Evolutionary conservation across 1,140 invertebrate species (phyloP), one percentile per base, ranked within the genome.

Genomic region (Drosophila pseudoobscura): DNA sequence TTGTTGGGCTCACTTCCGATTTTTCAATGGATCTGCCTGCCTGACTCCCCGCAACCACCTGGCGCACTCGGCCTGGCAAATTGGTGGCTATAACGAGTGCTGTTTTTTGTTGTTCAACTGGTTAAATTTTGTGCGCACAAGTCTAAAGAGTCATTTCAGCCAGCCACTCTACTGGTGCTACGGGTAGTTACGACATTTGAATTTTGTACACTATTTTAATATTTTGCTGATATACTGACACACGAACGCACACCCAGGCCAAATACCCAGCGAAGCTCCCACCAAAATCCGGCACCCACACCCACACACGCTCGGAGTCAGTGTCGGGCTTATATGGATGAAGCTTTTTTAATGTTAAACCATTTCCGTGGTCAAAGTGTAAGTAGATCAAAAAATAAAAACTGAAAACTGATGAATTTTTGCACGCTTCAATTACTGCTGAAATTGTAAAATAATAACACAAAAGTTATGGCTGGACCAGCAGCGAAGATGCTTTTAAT

Each of bases 381-480:
- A 58, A 29, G 60, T 54, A 46, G 55, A 69, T 26, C 63, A 45
- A 49, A 53, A 47, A 8, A 24, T 44, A 47, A 55, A 50, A 56
- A 43, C 9, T 24, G 41, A 59, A 15, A 49, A 39, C 46, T 54
- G 50, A 66, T 82, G 78, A 73, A 59, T 83, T 68, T 75, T 80
- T 76, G 75, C 75, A 87, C 78, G 83, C 83, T 88, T 88, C 83
- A 79, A 79, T 88, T 83, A 88, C 62, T 61, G 70, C 60, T 58
- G 39, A 65, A 88, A 64, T 72, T 71, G 72, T 72, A 61, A 69
- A 84, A 75, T 71, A 83, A 74, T 74, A 78, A 83, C 55, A 45
- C 45, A 46, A 43, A 70, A 87, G 47, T 60, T 70, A 70, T 68
- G 57, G 54, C 51, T 26, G 20, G 61, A 35, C 15, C 55, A 49